Evolutionary conservation across 2,888 invertebrate genomes (phyloP).

Genomic region (Epinotia demarniana): DNA sequence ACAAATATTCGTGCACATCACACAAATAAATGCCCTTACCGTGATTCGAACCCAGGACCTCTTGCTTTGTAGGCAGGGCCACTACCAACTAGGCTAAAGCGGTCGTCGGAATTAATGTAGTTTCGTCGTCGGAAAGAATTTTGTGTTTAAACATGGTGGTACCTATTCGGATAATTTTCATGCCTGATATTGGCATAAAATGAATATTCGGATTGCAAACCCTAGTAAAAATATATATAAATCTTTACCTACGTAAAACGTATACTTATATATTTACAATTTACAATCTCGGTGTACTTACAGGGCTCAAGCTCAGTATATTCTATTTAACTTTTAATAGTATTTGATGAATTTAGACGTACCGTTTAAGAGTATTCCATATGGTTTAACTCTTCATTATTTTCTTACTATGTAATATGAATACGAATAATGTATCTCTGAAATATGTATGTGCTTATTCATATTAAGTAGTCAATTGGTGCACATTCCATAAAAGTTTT

Average conservation of each 20-base stretch:
- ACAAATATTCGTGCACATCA: too few relatives aligned
- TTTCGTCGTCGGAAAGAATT: too few relatives aligned
- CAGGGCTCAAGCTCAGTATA: background rate
- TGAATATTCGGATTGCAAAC: too few relatives aligned
- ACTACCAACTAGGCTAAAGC: too few relatives aligned
- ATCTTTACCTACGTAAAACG: constrained; percentile 3
- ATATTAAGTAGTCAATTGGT: background rate
- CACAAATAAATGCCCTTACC: too few relatives aligned
- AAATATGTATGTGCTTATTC: background rate
- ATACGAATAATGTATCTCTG: background rate
- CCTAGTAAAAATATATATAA: background rate
- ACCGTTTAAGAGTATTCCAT: constrained; percentile 20
- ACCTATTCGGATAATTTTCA: too few relatives aligned
- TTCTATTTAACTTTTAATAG: background rate
- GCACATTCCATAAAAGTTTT: background rate
- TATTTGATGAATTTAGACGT: constrained; percentile 4
- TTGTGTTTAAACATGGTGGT: too few relatives aligned
- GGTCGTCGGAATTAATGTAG: too few relatives aligned
- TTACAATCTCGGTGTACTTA: background rate
- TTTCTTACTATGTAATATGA: background rate
- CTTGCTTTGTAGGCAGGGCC: too few relatives aligned
- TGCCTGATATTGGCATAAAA: too few relatives aligned
- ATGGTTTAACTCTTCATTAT: constrained; percentile 2
- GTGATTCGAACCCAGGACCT: too few relatives aligned
- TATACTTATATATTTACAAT: constrained; percentile 4